Evolutionary conservation across 2,113 vertebrate species (phyloP).

Genomic region (Nymphicus hollandicus): DNA sequence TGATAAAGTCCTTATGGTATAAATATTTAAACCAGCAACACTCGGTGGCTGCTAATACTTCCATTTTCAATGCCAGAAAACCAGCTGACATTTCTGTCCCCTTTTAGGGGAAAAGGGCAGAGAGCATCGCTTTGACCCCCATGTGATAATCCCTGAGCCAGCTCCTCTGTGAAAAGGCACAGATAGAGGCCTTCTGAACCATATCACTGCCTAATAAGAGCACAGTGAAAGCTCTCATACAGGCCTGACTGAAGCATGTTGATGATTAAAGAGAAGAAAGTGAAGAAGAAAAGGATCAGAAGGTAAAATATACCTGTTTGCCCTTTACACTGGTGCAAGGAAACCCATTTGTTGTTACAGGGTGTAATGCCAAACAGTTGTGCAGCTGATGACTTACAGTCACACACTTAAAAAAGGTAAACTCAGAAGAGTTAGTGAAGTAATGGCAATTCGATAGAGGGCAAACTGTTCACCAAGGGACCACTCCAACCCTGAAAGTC

Average conservation of each 20-base stretch:
- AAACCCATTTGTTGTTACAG: background rate
- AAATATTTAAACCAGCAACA: slow-evolving; percentile 42
- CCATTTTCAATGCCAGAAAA: slow-evolving; percentile 15
- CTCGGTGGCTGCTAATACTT: background rate
- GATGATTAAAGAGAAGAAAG: background rate
- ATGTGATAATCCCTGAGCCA: background rate
- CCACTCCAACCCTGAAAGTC: background rate
- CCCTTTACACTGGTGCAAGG: background rate
- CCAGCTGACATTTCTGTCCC: background rate
- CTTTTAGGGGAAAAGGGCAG: slow-evolving; percentile 9
- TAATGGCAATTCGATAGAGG: background rate
- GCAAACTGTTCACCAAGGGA: background rate
- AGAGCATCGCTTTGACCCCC: background rate
- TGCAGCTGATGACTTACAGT: background rate
- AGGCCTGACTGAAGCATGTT: background rate
- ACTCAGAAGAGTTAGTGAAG: background rate
- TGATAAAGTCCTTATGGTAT: background rate
- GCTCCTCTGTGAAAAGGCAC: background rate
- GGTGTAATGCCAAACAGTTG: background rate
- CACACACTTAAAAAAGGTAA: background rate
- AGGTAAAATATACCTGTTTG: background rate
- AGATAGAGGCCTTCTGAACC: background rate
- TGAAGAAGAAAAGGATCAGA: background rate
- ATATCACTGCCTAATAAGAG: background rate
- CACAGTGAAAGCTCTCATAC: background rate